phyloP scores from a whole-genome alignment of 2,113 vertebrate genomes.

The Thomomys bottae region DNA sequence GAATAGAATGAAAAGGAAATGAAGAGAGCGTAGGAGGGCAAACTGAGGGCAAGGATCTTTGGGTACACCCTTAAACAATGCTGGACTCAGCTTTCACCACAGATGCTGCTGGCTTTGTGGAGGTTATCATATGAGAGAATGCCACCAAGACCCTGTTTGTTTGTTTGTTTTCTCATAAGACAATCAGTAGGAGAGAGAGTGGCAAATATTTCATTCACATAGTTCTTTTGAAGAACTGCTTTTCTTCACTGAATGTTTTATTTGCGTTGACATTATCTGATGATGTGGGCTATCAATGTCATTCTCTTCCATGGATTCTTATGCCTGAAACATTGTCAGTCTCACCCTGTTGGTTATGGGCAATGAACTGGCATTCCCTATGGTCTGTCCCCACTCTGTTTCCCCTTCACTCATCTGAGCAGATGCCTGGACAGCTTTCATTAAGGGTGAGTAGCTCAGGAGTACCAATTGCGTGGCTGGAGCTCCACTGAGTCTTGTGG shows the following conservation, averaged over 20 bases:
- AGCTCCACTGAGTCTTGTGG: fast-evolving
- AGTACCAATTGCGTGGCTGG: background rate
- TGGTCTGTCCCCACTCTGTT: background rate
- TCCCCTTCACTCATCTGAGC: background rate
- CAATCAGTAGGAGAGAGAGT: background rate
- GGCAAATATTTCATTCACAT: background rate
- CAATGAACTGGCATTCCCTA: background rate
- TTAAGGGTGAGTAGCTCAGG: background rate
- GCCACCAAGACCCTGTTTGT: too few relatives aligned
- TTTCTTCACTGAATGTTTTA: background rate
- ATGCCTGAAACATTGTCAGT: fast-evolving
- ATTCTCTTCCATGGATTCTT: background rate
- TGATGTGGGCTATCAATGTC: background rate
- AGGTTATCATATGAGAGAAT: background rate
- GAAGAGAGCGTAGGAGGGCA: background rate
- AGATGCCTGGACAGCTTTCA: background rate
- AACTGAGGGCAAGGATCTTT: background rate
- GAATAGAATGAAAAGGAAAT: background rate
- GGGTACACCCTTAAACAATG: background rate
- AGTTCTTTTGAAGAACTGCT: background rate
- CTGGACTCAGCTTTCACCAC: background rate
- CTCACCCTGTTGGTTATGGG: background rate
- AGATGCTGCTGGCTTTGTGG: background rate
- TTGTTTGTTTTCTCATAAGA: background rate
- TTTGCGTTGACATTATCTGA: background rate